Conservation (phyloP, 2,888 invertebrate species). For the Aphidius colemani region DNA sequence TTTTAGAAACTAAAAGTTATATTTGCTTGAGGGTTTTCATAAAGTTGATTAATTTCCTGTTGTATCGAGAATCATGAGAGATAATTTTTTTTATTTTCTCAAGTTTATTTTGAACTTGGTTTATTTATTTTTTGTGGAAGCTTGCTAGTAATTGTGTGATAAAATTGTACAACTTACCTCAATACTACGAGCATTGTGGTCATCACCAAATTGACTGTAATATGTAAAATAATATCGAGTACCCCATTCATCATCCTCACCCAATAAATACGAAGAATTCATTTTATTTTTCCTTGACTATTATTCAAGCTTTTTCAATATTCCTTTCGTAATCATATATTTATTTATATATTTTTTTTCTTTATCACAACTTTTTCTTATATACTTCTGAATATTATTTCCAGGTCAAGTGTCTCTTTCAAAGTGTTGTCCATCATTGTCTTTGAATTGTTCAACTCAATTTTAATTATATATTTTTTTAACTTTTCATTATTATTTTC, state of each 20-base stretch:
- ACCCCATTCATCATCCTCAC: constrained; percentile 64
- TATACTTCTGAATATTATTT: background rate
- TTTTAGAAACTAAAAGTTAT: background rate
- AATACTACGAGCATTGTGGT: constrained; percentile 52
- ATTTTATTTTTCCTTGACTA: constrained; percentile 31
- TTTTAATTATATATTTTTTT: no score
- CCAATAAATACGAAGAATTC: constrained; percentile 63
- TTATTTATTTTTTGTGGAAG: background rate
- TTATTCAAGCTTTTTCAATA: constrained; percentile 1
- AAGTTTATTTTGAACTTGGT: background rate
- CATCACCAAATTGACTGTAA: constrained; percentile 63
- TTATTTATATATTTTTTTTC: background rate
- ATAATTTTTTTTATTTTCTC: background rate
- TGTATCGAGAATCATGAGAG: background rate
- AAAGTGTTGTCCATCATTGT: constrained; percentile 23
- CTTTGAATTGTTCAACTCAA: background rate
- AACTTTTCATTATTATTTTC: no score
- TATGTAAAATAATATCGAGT: constrained; percentile 65
- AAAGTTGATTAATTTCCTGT: constrained; percentile 1
- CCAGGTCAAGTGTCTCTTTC: background rate
- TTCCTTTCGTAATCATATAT: constrained; percentile 17
- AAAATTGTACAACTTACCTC: constrained; percentile 48
- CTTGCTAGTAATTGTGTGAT: background rate
- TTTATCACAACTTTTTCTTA: background rate
- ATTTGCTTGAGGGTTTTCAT: background rate